Evolutionary conservation across 2,113 vertebrate species (phyloP).

Genomic region (Isichthys henryi): DNA sequence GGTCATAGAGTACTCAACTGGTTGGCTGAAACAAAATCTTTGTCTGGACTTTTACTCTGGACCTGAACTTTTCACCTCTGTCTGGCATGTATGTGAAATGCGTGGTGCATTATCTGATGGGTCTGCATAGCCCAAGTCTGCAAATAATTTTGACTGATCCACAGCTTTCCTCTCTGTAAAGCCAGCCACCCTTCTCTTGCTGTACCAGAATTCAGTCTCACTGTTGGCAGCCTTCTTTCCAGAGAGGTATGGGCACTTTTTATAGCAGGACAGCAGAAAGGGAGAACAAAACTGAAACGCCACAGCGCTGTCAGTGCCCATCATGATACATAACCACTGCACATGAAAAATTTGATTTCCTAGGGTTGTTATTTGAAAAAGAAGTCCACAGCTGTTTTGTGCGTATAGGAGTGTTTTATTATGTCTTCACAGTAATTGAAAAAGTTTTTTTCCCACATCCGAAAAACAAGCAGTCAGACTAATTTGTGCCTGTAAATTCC

Average conservation of each 20-base stretch:
- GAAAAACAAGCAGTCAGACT: neutral
- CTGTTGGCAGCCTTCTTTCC: neutral
- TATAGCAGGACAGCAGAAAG: neutral
- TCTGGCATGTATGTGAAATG: neutral
- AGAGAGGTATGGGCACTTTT: neutral
- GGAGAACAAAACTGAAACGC: neutral
- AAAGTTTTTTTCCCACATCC: neutral
- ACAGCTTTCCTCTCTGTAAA: neutral
- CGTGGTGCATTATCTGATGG: neutral
- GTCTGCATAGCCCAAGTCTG: neutral
- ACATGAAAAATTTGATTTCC: neutral
- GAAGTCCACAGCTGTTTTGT: neutral
- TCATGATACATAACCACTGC: neutral
- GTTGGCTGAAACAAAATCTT: neutral
- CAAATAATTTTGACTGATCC: neutral
- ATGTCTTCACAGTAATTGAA: neutral
- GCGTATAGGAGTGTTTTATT: neutral
- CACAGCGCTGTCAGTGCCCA: neutral
- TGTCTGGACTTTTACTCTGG: neutral
- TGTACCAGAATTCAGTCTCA: neutral
- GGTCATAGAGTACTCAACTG: neutral
- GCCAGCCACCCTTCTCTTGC: neutral
- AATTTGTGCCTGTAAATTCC: neutral
- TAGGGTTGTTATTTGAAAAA: neutral
- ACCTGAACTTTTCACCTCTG: neutral